Evolutionary conservation across 1,140 invertebrate species (phyloP), one percentile per base, ranked within the genome.

Genomic region (Leptinotarsa undecemlineata): DNA sequence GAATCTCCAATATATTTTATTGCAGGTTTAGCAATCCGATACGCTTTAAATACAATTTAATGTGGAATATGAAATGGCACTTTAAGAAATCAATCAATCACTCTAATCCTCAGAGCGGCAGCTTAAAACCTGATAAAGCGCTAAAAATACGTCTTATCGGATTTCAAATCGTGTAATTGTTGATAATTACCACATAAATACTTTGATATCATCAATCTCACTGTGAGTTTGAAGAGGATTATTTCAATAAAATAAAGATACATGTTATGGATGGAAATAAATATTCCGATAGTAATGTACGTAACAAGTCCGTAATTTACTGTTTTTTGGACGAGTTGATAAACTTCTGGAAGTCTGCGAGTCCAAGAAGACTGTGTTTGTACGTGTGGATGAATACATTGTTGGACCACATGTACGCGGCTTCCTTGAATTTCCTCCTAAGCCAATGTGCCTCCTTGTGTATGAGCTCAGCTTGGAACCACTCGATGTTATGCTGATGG

Each of bases 1-100:
- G n/a, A 57, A 57, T 57, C 51, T 57, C 51, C 51, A 57, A 57
- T 57, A 57, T 17, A 57, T 57, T 57, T 57, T 57, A 57, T 57
- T 57, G 51, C 15, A 1, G 15, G 15, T 57, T 57, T 57, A 17
- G 15, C 51, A 57, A 57, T 57, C 51, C 15, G 51, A 17, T 5
- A 57, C 51, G 51, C n/a, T 8, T 57, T 57, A 19, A 57, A 57
- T 19, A 19, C 17, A 17, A 19, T 57, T 57, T 57, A 57, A 57
- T 57, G 15, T 57, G 15, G 15, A 57, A 17, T 15, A n/a, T 57
- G 15, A 19, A 57, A 57, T 57, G 51, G 51, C 51, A 57, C 15
- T 19, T 57, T n/a, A 3, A 57, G n/a, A 57, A 57, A 57, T 15
- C 51, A 5, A 57, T 57, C 51, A 4, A 57, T 57, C 51, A 57